Conservation (phyloP, 2,888 invertebrate species). For the Drosophila mulleri region DNA sequence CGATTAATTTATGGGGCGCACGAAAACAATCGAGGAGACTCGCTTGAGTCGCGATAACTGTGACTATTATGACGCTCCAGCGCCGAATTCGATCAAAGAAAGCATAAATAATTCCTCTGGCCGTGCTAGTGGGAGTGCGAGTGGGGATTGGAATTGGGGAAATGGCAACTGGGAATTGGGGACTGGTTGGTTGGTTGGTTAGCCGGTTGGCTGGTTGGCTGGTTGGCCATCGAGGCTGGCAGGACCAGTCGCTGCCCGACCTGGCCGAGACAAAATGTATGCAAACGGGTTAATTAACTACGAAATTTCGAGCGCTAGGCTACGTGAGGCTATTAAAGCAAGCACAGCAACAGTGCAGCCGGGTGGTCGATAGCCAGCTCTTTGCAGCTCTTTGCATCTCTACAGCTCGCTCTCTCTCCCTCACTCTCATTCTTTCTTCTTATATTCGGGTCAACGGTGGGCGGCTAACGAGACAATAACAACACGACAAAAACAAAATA, state of each 20-base stretch:
- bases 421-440: conserved; percentile 12
- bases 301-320: conserved; percentile 64
- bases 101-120: conserved; percentile 75
- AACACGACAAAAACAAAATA: conserved; percentile 19
- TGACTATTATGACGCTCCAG: conserved; percentile 74
- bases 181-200: neutral
- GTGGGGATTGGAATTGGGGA: conserved; percentile 11
- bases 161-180: conserved; percentile 38
- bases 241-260: conserved; percentile 48
- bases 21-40: conserved; percentile 66
- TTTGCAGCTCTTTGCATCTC: conserved; percentile 5
- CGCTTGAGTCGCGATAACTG: conserved; percentile 31
- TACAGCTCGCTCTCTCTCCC: conserved; percentile 21
- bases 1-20: conserved; percentile 70
- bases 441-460: conserved; percentile 69
- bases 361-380: conserved; percentile 58
- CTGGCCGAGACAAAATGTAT: conserved; percentile 66
- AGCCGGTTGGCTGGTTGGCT: neutral
- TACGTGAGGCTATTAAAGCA: conserved; percentile 62
- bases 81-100: conserved; percentile 78
- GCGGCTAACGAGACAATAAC: conserved; percentile 67
- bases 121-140: conserved; percentile 34
- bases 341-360: conserved; percentile 32
- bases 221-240: conserved; percentile 13
- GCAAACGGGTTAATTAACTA: conserved; percentile 82